These are phyloP conservation scores for Sinentomon sp. DNA, from an alignment of 2,888 invertebrate species.

Conservation along the genomic window DNA sequence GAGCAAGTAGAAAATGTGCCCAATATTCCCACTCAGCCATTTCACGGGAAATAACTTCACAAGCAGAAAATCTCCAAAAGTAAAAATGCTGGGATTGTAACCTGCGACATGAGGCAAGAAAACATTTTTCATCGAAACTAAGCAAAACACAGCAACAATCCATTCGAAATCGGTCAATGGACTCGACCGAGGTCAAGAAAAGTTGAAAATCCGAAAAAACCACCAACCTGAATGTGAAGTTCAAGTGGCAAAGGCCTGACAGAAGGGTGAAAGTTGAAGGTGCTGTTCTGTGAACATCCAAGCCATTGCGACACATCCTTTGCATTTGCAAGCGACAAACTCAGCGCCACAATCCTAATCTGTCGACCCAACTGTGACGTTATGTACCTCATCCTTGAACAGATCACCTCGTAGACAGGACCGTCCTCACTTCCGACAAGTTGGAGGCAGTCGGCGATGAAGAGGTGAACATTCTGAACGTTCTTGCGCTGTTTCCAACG, in stretches of 20 bases:
- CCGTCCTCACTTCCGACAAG: slow-evolving; percentile 67
- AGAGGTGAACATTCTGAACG: slow-evolving; percentile 83
- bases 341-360: slow-evolving; percentile 76
- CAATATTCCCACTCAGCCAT: too few relatives aligned
- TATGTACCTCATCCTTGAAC: slow-evolving; percentile 75
- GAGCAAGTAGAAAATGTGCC: too few relatives aligned
- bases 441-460: slow-evolving; percentile 90
- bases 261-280: slow-evolving; percentile 96
- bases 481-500: slow-evolving; percentile 98
- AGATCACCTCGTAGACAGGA: slow-evolving; percentile 73
- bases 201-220: too few relatives aligned
- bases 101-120: too few relatives aligned
- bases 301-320: slow-evolving; percentile 88
- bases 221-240: slow-evolving; percentile 43
- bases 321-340: slow-evolving; percentile 79
- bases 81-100: too few relatives aligned
- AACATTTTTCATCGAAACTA: too few relatives aligned
- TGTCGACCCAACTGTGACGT: slow-evolving; percentile 70
- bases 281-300: slow-evolving; percentile 69
- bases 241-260: slow-evolving; percentile 85
- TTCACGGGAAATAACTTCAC: too few relatives aligned
- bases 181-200: too few relatives aligned
- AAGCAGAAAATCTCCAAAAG: too few relatives aligned
- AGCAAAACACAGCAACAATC: too few relatives aligned
- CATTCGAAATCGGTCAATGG: too few relatives aligned